Evolutionary conservation across 2,888 invertebrate species (phyloP), one percentile per base, ranked within the genome.

Genomic region (Coelopa pilipes): DNA sequence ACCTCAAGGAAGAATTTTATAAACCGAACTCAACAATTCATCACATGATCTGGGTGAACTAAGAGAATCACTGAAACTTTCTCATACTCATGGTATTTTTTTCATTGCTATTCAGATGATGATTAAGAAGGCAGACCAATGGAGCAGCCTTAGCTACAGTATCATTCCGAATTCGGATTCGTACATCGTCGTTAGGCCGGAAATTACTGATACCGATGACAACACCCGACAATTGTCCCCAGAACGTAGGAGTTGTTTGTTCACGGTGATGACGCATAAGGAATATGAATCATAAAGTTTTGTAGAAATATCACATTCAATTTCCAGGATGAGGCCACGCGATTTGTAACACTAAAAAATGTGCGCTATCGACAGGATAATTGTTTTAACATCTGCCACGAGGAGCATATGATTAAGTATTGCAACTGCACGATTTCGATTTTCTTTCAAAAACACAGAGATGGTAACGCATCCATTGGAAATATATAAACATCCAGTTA

Each of bases 341-440:
- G 7, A 7, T 34, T 34, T 34, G 34, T 34, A 34, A 34, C 34
- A 7, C 34, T 34, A 34, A 34, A 34, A 34, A 34, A 34, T 34
- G 4, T 34, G 34, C 34, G 34, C 4, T 34, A 34, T 7, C 72
- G 78, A 17, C 79, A 82, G 34, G 75, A 78, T 46, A 87, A 87
- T 75, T 87, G 87, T 24, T 67, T 84, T 3, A 83, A 81, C 53
- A 79, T 79, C 34, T 87, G 87, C 70, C 86, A 86, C 17, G 84
- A 87, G 67, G 77, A 81, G 13, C 81, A 86, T 74, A 60, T 85
- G 66, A 19, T 83, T 1, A 76, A 78, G 45, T 76, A 83, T 49
- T 87, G 87, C 75, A 86, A 87, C 71, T 87, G 87, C 70, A 81
- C 85, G 1, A 24, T 85, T 60, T 80, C 83, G 12, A 77, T 83